phyloP scores from a whole-genome alignment of 1,140 invertebrate genomes.

The Pseudomyrmex gracilis region DNA sequence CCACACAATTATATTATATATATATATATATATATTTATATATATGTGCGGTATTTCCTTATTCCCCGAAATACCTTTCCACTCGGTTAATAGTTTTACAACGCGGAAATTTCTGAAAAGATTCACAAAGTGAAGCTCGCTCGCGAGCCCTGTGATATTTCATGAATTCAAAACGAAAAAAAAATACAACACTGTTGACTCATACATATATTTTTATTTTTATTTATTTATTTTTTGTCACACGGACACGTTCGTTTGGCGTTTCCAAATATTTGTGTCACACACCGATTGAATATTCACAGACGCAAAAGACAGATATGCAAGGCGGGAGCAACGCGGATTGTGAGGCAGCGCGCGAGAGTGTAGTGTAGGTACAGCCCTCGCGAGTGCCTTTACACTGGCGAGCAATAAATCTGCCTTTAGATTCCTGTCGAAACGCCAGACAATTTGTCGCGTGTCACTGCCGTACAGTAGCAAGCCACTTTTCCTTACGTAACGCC shows the following conservation, averaged over 20 bases:
- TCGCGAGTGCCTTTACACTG: slow-evolving; percentile 63
- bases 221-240: background rate
- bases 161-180: background rate
- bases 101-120: background rate
- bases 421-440: slow-evolving; percentile 71
- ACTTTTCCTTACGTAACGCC: slow-evolving; percentile 65
- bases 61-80: slow-evolving; percentile 34
- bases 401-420: slow-evolving; percentile 70
- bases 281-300: slow-evolving; percentile 50
- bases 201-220: too few species aligned
- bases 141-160: background rate
- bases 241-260: background rate
- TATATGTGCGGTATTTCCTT: slow-evolving; percentile 19
- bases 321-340: slow-evolving; percentile 19
- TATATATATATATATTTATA: too few species aligned
- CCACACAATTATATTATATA: slow-evolving; percentile 28
- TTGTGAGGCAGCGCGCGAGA: slow-evolving; percentile 41
- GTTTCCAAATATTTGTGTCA: slow-evolving; percentile 15
- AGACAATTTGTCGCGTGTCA: slow-evolving; percentile 71
- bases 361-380: slow-evolving; percentile 50
- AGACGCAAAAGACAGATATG: slow-evolving; percentile 31
- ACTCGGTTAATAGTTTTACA: slow-evolving; percentile 41
- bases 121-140: background rate
- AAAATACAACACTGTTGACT: background rate
- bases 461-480: slow-evolving; percentile 59